Evolutionary conservation across 2,113 vertebrate species (phyloP), one percentile per base, ranked within the genome.

Genomic region (Bambusicola thoracicus): DNA sequence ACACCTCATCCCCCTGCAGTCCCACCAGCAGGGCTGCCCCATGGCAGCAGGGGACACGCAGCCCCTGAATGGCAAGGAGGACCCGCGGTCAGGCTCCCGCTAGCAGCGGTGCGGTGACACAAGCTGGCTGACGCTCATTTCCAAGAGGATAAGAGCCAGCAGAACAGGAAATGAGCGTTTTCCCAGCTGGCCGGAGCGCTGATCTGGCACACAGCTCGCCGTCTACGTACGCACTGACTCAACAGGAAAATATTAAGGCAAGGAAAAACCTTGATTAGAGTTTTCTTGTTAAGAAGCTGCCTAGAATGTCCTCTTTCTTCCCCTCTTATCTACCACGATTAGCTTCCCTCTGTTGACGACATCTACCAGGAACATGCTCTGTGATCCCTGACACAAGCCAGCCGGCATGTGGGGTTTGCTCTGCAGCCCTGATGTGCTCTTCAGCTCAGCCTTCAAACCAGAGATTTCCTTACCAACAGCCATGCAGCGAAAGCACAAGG

Each of bases 191-290:
- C 72, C 82, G 67, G 29, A 58, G 44, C 0, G 9, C n/a, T 6
- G 65, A 15, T 14, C 3, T 86, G 93, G 92, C 92, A 78, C 46
- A 1, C 11, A 51, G 69, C 58, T 69, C 3, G 1, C 51, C 4
- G 14, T 2, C 73, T 51, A 12, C 40, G 32, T 27, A 72, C 5
- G 58, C 77, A 59, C 58, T 81, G 86, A 94, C 77, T 89, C 92
- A 90, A 81, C 10, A 44, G 58, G 81, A 93, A 94, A 92, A 68
- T 56, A 95, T 32, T 51, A 89, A 65, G 27, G 27, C 53, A 61
- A 75, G 30, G 40, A 73, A 58, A 88, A 78, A 83, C 7, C 77
- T 84, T 51, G 56, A 87, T 82, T 58, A 81, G 53, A 80, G 30
- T 4, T 62, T 72, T 83, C 77, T 74, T 16, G 21, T 63, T 14